Evolutionary conservation across 2,888 invertebrate species (phyloP).

Genomic region (Diadegma fenestrale): DNA sequence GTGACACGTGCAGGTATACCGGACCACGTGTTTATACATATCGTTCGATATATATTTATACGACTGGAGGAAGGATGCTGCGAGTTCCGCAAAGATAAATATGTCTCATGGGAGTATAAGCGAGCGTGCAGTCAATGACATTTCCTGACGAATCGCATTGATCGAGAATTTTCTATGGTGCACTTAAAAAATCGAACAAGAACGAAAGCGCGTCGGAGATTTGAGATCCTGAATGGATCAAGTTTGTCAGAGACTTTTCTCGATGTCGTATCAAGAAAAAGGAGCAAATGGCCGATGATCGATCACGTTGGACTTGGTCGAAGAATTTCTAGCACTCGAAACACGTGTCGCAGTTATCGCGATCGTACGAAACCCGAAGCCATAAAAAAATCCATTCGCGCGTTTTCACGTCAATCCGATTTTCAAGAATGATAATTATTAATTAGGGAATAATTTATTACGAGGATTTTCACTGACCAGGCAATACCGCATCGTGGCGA

Average conservation of each 20-base stretch:
- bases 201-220: neutral
- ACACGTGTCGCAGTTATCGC: slow-evolving; percentile 13
- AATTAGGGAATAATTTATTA: slow-evolving; percentile 11
- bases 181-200: slow-evolving; percentile 43
- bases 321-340: slow-evolving; percentile 52
- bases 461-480: slow-evolving; percentile 62
- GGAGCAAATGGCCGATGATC: slow-evolving; percentile 14
- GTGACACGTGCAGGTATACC: slow-evolving; percentile 61
- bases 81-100: slow-evolving; percentile 7
- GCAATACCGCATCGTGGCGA: slow-evolving; percentile 64
- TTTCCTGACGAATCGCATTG: slow-evolving; percentile 16
- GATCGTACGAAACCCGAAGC: neutral
- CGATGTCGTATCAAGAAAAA: neutral
- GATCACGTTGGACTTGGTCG: slow-evolving; percentile 26
- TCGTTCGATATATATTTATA: slow-evolving; percentile 10
- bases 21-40: slow-evolving; percentile 2
- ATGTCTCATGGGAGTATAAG: neutral
- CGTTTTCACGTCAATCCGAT: slow-evolving; percentile 32
- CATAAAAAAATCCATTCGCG: slow-evolving; percentile 18
- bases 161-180: slow-evolving; percentile 51
- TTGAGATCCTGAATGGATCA: slow-evolving; percentile 8
- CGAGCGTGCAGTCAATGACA: slow-evolving; percentile 47
- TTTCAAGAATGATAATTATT: neutral
- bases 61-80: slow-evolving; percentile 49
- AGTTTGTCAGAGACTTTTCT: slow-evolving; percentile 25